phyloP scores from a whole-genome alignment of 2,113 vertebrate species.

The Takifugu flavidus region DNA sequence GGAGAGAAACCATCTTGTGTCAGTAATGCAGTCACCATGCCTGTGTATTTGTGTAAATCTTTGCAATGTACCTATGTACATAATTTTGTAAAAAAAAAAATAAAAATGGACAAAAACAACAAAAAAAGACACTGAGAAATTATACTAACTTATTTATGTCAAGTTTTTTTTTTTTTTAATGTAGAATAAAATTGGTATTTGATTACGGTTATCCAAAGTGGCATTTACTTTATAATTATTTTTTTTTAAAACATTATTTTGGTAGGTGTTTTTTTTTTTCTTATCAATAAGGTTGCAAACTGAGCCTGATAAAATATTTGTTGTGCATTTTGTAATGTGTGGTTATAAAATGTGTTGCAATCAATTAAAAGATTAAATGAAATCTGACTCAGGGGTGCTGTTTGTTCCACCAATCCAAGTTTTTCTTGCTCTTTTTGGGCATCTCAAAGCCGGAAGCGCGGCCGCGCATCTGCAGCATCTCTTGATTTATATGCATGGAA shows the following conservation, averaged over 20 bases:
- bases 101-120: too few relatives aligned
- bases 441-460: background rate
- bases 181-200: conserved; percentile 81
- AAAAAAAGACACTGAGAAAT: conserved; percentile 90
- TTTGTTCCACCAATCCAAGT: background rate
- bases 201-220: conserved; percentile 91
- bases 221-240: conserved; percentile 92
- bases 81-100: conserved; percentile 90
- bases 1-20: conserved; percentile 51
- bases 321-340: conserved; percentile 86
- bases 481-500: background rate
- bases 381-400: conserved; percentile 22
- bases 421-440: background rate
- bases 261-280: conserved; percentile 78
- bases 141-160: conserved; percentile 99
- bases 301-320: conserved; percentile 91
- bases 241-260: conserved; percentile 76
- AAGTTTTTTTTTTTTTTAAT: conserved; percentile 78
- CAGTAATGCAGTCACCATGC: conserved; percentile 73
- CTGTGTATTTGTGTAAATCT: conserved; percentile 88
- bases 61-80: conserved; percentile 94
- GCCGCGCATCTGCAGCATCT: background rate
- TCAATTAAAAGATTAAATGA: conserved; percentile 74
- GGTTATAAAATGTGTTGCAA: conserved; percentile 79
- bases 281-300: conserved; percentile 90